These are phyloP conservation scores for Eristalis tenax DNA, from an alignment of 2,888 invertebrate species.

Conservation along the genomic window DNA sequence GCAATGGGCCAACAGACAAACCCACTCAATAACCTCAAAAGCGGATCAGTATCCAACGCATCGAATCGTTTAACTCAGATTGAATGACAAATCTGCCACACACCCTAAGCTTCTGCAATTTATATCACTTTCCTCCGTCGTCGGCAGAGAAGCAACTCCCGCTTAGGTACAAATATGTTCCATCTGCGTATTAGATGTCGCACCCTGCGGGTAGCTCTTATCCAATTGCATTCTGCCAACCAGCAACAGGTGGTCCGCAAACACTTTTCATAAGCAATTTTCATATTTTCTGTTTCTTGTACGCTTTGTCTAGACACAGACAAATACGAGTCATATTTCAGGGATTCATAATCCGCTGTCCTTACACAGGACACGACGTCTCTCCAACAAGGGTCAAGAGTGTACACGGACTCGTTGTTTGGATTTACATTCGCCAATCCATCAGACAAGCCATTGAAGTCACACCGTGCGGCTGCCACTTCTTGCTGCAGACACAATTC, in stretches of 20 bases:
- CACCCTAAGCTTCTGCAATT: neutral
- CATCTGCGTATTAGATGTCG: constrained; percentile 12
- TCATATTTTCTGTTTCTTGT: neutral
- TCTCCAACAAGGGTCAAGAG: neutral
- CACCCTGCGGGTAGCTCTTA: constrained; percentile 16
- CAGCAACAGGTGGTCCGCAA: constrained; percentile 37
- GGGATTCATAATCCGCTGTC: neutral
- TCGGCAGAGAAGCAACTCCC: neutral
- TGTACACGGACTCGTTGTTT: neutral
- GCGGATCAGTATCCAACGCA: neutral
- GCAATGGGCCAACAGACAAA: no score
- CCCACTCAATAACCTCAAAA: no score
- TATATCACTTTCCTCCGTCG: neutral
- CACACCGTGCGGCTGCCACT: neutral
- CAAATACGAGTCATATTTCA: constrained; percentile 44
- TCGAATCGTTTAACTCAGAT: neutral
- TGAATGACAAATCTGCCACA: neutral
- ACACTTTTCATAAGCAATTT: neutral
- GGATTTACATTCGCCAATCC: neutral
- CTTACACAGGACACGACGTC: neutral
- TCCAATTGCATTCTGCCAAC: constrained; percentile 23
- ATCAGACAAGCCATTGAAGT: neutral
- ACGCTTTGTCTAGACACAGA: constrained; percentile 19
- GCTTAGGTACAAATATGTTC: neutral
- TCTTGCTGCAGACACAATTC: neutral